phyloP scores from a whole-genome alignment of 2,113 vertebrate genomes.

The Canis aureus region DNA sequence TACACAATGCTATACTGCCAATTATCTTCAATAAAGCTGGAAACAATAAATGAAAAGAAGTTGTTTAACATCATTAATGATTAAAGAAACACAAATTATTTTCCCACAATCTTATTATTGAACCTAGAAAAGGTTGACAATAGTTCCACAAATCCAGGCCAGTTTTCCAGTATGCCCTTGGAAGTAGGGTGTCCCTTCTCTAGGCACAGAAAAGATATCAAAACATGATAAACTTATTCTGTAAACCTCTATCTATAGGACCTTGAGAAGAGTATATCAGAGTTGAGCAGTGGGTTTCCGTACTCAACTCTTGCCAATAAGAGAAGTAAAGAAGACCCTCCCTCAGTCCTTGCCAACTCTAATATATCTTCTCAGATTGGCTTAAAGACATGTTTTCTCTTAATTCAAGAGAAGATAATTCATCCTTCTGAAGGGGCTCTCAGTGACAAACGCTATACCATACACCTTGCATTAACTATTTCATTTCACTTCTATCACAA shows the following conservation, averaged over 20 bases:
- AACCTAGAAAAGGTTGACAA: neutral
- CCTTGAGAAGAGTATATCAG: neutral
- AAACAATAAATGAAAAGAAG: neutral
- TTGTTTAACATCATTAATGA: neutral
- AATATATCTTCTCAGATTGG: neutral
- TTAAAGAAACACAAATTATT: conserved; percentile 44
- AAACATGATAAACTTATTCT: conserved; percentile 46
- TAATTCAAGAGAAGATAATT: neutral
- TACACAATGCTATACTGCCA: neutral
- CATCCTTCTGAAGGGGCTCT: neutral
- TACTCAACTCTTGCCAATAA: neutral
- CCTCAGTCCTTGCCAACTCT: neutral
- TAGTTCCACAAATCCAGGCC: neutral
- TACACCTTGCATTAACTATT: neutral
- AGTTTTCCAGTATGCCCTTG: neutral
- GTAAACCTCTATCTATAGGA: neutral
- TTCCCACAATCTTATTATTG: neutral
- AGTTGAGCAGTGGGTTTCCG: neutral
- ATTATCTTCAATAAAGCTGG: neutral
- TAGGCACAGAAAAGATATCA: conserved; percentile 4
- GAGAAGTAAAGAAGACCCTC: neutral
- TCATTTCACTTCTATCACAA: neutral
- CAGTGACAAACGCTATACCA: neutral
- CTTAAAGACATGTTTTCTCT: conserved; percentile 4
- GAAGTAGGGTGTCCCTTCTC: neutral